Conservation (phyloP, 1,140 invertebrate species). For the Brachionus asplanchnoidis region DNA sequence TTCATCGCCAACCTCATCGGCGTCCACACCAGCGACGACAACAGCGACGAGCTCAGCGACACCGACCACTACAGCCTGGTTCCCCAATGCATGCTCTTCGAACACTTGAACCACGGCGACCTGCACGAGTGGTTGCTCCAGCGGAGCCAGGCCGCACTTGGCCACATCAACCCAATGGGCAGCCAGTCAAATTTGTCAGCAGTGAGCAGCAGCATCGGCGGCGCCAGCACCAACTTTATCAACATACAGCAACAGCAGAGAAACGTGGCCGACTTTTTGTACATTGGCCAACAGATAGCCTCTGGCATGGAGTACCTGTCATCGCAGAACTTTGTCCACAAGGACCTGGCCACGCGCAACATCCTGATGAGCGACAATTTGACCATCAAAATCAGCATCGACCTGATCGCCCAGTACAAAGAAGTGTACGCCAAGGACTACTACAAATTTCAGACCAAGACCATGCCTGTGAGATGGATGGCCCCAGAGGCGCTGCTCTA, state of each 20-base stretch:
- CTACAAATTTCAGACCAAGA: conserved; percentile 77
- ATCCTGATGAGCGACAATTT: conserved; percentile 91
- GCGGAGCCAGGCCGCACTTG: not conserved
- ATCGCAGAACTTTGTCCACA: conserved; percentile 58
- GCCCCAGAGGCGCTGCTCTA: conserved; percentile 93
- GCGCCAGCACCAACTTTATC: conserved; percentile 29
- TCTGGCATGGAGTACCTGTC: conserved; percentile 57
- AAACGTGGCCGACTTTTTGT: conserved; percentile 43
- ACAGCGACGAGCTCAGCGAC: not conserved
- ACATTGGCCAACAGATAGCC: conserved; percentile 52
- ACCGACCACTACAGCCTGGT: not conserved
- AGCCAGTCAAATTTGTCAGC: conserved; percentile 34
- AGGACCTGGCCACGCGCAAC: conserved; percentile 72
- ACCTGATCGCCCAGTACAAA: conserved; percentile 64
- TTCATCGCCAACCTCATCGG: conserved; percentile 92
- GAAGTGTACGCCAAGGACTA: conserved; percentile 25
- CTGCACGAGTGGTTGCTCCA: conserved; percentile 50
- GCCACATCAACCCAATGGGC: not conserved
- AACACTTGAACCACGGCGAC: conserved; percentile 55
- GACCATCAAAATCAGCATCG: conserved; percentile 73
- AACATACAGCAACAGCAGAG: conserved; percentile 35
- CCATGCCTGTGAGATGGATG: conserved; percentile 72
- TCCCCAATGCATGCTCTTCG: conserved; percentile 21
- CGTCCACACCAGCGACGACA: conserved; percentile 65
- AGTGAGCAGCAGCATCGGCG: conserved; percentile 28